Conservation (phyloP, 2,888 invertebrate species). For the Frankliniella fusca region DNA sequence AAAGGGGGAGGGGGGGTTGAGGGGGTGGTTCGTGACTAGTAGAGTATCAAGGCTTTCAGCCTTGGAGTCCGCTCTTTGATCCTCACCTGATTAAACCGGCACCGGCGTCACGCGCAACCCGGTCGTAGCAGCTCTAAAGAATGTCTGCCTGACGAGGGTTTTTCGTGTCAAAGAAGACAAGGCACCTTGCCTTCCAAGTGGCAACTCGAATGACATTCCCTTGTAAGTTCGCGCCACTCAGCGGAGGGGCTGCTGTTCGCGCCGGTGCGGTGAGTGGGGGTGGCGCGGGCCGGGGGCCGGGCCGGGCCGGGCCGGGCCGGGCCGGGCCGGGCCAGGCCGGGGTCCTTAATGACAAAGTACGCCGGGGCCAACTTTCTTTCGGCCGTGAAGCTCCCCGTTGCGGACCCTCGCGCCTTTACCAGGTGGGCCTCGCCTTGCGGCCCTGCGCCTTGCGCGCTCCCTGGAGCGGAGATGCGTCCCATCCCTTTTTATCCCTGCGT, state of each 20-base stretch:
- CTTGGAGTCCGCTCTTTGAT: too few relatives aligned
- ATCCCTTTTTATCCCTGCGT: too few relatives aligned
- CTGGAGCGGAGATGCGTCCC: background rate
- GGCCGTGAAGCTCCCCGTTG: background rate
- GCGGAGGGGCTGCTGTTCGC: background rate
- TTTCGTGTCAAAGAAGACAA: conserved; percentile 10
- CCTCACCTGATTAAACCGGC: background rate
- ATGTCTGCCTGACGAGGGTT: background rate
- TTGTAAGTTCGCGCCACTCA: background rate
- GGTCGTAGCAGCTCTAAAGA: too few relatives aligned
- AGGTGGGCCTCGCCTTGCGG: background rate
- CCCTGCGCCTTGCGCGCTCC: background rate
- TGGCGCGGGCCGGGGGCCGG: background rate
- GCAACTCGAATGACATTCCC: conserved; percentile 1
- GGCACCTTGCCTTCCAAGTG: background rate
- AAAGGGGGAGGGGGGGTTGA: too few relatives aligned
- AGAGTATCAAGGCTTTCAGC: too few relatives aligned
- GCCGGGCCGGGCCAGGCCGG: background rate
- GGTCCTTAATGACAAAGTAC: conserved; percentile 1
- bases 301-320: background rate
- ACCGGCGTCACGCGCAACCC: background rate
- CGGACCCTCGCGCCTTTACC: background rate
- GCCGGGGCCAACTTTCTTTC: background rate
- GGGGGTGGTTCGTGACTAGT: too few relatives aligned
- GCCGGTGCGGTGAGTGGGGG: background rate